Base-by-base conservation (phyloP, 2,888 invertebrate genomes). In the Xanthorhoe spadicearia region DNA sequence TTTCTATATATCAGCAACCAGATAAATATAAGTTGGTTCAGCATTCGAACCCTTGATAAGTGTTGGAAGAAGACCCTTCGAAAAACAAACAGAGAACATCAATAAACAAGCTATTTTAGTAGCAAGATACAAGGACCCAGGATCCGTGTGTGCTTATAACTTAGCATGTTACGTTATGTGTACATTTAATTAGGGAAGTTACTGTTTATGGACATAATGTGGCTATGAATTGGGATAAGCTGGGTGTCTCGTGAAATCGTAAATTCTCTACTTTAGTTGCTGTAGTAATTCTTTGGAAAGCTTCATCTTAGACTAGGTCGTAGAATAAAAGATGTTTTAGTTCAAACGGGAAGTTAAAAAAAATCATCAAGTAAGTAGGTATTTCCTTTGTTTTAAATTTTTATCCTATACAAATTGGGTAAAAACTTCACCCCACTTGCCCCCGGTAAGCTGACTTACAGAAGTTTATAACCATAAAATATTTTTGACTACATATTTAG, bases 141-240 rank as follows among this genome's bases (percentile, higher is more conserved):
- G 53, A 32, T 53, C 53, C 32, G 19, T 43, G 43, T 38, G 54
- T 28, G 13, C 46, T 23, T 28, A 19, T 28, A 48, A 52, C 58
- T 64, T 58, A 53, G 53, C 52, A 64, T 61, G n/a, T 48, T 28
- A 60, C 49, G 49, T 55, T 61, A 55, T 61, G 56, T 66, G 66
- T 62, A 66, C 68, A 57, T 66, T 68, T 71, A 64, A 71, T 71
- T 66, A 66, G 60, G 61, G 48, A 66, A 71, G 66, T 71, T 66
- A 60, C 53, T 56, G 66, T 68, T 61, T 61, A 61, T 55, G 55
- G 49, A 55, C 54, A 35, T 49, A 46, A 48, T 61, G 46, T 23
- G 53, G 23, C 54, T 55, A 50, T 49, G 50, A 54, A 49, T 54
- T 61, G 18, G 17, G 61, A 32, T 60, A 51, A 59, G 52, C 32